phyloP scores from a whole-genome alignment of 2,888 invertebrate genomes.

The Tineola bisselliella region DNA sequence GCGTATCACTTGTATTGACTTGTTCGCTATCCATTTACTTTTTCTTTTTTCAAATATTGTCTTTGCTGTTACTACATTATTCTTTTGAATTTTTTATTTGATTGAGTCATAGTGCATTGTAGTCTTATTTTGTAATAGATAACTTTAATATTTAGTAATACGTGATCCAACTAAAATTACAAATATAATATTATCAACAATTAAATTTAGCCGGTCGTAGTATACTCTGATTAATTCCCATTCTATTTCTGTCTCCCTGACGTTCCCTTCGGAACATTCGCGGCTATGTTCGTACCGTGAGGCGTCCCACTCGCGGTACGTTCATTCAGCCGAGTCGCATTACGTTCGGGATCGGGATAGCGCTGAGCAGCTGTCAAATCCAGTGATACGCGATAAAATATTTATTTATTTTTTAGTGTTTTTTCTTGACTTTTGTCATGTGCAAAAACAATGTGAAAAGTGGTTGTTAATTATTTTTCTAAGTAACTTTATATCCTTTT shows the following conservation, averaged over 20 bases:
- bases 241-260: constrained; percentile 44
- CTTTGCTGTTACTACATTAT: neutral
- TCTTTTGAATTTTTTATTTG: neutral
- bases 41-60: neutral
- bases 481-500: constrained; percentile 65
- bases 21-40: neutral
- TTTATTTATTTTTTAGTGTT: constrained; percentile 45
- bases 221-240: constrained; percentile 50
- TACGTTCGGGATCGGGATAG: constrained; percentile 48
- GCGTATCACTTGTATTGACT: constrained; percentile 40
- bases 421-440: constrained; percentile 67
- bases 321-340: constrained; percentile 48
- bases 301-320: constrained; percentile 31
- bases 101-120: constrained; percentile 7
- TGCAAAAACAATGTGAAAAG: constrained; percentile 69
- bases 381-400: constrained; percentile 29
- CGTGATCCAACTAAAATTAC: neutral
- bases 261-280: constrained; percentile 34
- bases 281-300: constrained; percentile 41
- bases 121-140: constrained; percentile 3
- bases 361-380: constrained; percentile 63
- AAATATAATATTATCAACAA: neutral
- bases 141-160: neutral
- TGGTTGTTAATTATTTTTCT: constrained; percentile 65
- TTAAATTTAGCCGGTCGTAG: constrained; percentile 26